Evolutionary conservation across 2,113 vertebrate genomes (phyloP).

Genomic region (Pantherophis guttatus): DNA sequence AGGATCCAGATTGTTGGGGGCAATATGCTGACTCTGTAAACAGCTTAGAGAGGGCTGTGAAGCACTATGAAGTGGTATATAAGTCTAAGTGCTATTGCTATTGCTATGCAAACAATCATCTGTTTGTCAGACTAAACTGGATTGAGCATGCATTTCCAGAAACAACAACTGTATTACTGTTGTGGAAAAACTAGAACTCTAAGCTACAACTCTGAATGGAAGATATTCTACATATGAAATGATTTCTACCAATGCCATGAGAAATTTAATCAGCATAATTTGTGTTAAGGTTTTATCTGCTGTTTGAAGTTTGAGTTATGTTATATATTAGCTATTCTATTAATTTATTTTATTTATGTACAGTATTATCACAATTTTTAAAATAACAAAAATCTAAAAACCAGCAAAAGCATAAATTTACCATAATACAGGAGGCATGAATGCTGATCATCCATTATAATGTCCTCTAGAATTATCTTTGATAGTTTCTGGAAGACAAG

Average conservation of each 20-base stretch:
- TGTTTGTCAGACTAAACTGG: slow-evolving; percentile 24
- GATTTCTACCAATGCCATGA: neutral
- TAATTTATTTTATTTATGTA: neutral
- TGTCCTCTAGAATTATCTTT: neutral
- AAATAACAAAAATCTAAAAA: neutral
- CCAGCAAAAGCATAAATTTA: neutral
- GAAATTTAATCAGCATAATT: neutral
- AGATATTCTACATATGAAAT: neutral
- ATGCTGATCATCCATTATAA: neutral
- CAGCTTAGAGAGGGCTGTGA: too few species aligned
- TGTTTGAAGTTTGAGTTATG: neutral
- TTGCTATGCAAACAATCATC: neutral
- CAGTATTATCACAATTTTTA: neutral
- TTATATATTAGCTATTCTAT: neutral
- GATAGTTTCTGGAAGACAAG: neutral
- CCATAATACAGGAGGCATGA: neutral
- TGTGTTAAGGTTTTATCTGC: neutral
- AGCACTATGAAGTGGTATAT: too few species aligned
- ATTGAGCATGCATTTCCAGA: neutral
- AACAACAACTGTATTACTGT: neutral
- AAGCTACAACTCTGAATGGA: neutral
- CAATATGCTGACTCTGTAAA: too few species aligned
- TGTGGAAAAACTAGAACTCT: neutral
- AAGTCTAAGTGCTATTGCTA: too few species aligned
- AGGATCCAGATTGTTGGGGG: too few species aligned